Evolutionary conservation across 2,113 vertebrate species (phyloP), one percentile per base, ranked within the genome.

Genomic region (Apeltes quadracus): DNA sequence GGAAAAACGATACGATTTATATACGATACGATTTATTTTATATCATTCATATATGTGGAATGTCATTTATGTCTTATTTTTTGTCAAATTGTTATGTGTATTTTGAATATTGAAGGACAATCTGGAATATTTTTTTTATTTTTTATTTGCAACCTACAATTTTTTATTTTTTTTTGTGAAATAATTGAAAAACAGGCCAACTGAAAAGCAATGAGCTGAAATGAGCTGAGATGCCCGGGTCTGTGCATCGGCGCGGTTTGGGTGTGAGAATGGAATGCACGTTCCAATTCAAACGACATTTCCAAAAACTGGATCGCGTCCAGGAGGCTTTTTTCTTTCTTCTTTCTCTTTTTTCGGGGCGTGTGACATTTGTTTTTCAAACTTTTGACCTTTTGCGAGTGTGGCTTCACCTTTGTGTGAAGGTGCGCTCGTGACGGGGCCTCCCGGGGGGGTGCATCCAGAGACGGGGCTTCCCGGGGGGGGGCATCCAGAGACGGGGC

Each of bases 331-430:
- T 56, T 69, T n/a, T n/a, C n/a, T n/a, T n/a, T n/a, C n/a, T n/a
- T n/a, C n/a, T 39, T 36, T 23, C n/a, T 51, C 13, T 51, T 51
- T n/a, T 51, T 51, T 9, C n/a, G 38, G 67, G 38, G 53, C 38
- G 61, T 54, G 25, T 81, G 73, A 76, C 78, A 85, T 87, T 81
- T 80, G 74, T 48, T 77, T 85, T 84, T 69, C 43, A 65, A 23
- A 67, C 38, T 27, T 76, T 20, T 78, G 76, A 87, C 72, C 68
- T 85, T 84, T 83, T 74, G 43, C 38, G 20, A 66, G n/a, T 25
- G 53, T 10, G 7, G 63, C 39, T 78, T 64, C 68, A 78, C 76
- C 64, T 68, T 58, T 58, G 69, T 64, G 61, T 53, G 71, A 44
- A 25, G 69, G 72, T n/a, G n/a, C n/a, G n/a, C n/a, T n/a, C n/a